phyloP scores from a whole-genome alignment of 2,888 invertebrate genomes.

The Thecophora atra region DNA sequence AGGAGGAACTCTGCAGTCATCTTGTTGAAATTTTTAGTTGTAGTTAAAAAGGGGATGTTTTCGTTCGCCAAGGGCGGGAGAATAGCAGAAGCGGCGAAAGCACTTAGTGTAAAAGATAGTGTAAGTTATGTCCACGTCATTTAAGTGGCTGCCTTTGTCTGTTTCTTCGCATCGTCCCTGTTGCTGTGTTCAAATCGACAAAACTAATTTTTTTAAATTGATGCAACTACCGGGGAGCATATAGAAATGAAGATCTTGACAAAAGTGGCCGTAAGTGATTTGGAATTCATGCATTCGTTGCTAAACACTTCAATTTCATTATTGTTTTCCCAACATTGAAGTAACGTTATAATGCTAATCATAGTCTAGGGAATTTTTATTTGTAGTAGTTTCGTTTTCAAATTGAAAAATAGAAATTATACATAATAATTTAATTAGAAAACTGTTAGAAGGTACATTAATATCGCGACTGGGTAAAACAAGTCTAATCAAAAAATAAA shows the following conservation, averaged over 20 bases:
- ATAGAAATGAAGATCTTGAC: background rate
- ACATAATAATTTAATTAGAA: background rate
- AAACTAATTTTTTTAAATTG: too few species aligned
- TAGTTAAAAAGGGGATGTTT: slow-evolving; percentile 8
- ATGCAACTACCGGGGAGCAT: too few species aligned
- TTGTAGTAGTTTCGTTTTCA: background rate
- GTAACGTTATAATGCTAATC: background rate
- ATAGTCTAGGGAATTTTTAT: background rate
- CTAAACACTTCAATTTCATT: background rate
- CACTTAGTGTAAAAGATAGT: background rate
- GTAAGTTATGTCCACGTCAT: background rate
- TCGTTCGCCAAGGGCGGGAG: background rate
- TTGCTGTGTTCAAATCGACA: background rate
- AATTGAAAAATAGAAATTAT: background rate
- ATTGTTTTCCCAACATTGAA: background rate
- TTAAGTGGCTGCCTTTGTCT: background rate
- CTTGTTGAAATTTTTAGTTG: background rate
- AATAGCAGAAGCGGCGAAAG: background rate
- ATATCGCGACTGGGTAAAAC: background rate
- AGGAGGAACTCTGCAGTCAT: background rate
- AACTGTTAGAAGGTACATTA: background rate
- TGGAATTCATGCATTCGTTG: background rate
- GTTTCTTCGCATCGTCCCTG: background rate
- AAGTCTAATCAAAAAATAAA: background rate
- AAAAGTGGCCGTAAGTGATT: background rate